These are phyloP conservation scores for Coptodon bakossiorum DNA, from an alignment of 2,113 vertebrate species.

Conservation along the genomic window DNA sequence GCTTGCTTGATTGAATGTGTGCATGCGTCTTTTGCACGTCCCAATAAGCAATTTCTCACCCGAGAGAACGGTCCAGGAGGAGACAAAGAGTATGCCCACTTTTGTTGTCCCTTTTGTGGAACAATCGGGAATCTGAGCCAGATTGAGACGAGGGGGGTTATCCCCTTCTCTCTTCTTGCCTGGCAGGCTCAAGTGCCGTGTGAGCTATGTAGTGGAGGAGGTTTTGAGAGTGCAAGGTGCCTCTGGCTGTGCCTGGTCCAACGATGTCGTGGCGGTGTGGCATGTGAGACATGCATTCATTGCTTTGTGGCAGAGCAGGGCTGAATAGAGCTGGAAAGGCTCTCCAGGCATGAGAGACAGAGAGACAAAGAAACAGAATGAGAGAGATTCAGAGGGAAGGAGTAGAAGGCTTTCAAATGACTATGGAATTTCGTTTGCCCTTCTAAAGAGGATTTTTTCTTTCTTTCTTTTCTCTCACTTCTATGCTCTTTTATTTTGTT, in stretches of 20 bases:
- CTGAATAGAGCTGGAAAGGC: slow-evolving; percentile 50
- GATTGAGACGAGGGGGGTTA: slow-evolving; percentile 4
- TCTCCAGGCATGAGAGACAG: slow-evolving; percentile 59
- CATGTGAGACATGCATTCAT: slow-evolving; percentile 65
- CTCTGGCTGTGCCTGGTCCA: slow-evolving; percentile 51
- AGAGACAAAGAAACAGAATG: slow-evolving; percentile 2
- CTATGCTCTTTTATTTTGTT: neutral
- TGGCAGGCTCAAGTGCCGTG: slow-evolving; percentile 29
- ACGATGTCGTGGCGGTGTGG: slow-evolving; percentile 55
- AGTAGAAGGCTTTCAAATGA: slow-evolving; percentile 32
- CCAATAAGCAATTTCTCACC: slow-evolving; percentile 7
- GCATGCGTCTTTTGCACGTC: neutral
- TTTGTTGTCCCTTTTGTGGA: slow-evolving; percentile 4
- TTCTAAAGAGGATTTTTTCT: slow-evolving; percentile 31
- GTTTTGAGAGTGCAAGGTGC: slow-evolving; percentile 37
- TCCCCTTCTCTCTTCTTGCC: slow-evolving; percentile 14
- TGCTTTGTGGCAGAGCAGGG: slow-evolving; percentile 23
- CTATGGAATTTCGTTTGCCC: slow-evolving; percentile 49
- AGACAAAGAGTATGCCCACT: neutral
- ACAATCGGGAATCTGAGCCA: slow-evolving; percentile 10
- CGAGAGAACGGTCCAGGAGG: neutral
- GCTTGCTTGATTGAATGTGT: slow-evolving; percentile 2
- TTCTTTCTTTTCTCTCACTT: neutral
- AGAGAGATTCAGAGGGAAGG: slow-evolving; percentile 18
- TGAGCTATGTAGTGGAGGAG: slow-evolving; percentile 48